Evolutionary conservation across 2,113 vertebrate genomes (phyloP), one percentile per base, ranked within the genome.

Genomic region (Lethenteron reissneri): DNA sequence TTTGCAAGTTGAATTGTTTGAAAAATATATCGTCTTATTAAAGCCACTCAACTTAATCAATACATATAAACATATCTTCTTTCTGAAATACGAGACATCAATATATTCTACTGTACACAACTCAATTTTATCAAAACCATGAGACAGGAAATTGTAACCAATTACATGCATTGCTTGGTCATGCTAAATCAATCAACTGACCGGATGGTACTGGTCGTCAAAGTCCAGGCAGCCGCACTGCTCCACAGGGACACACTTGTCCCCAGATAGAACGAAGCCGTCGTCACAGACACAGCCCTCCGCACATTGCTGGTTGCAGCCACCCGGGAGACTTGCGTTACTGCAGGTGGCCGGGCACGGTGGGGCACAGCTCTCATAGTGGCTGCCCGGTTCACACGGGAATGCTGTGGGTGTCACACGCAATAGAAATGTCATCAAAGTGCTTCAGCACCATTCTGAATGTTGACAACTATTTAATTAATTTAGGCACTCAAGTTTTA

Each of bases 171-270:
- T 41, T 41, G 6, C 41, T 41, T 11, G 4, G 9, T 13, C n/a
- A 72, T 13, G 21, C 58, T 13, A n/a, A 41, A 41, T 41, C 41
- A 41, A 41, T 41, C 6, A 57, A 79, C 79, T 78, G 80, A 83
- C 87, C 78, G 85, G 81, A n/a, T 81, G 76, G 73, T 87, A 90
- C 3, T 81, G 79, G 0, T 82, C 80, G 4, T 82, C 74, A 2
- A 68, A 74, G 77, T 87, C 85, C 1, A 77, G 6, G 70, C 81
- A 83, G 9, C 81, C 81, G 58, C 81, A 83, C 71, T 72, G 75
- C 71, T 73, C 78, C 74, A 76, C 73, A 9, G 59, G 73, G 11
- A 82, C 80, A 60, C 81, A 82, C 21, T 56, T 73, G 72, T 80
- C 80, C 74, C 79, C 81, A 59, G 79, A 81, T 74, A 83, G 74